A percentile compares a stretch with the other conserved stretches of the same genome.
Conservation (phyloP, 2,888 invertebrate species). For the Diarsia brunnea region DNA sequence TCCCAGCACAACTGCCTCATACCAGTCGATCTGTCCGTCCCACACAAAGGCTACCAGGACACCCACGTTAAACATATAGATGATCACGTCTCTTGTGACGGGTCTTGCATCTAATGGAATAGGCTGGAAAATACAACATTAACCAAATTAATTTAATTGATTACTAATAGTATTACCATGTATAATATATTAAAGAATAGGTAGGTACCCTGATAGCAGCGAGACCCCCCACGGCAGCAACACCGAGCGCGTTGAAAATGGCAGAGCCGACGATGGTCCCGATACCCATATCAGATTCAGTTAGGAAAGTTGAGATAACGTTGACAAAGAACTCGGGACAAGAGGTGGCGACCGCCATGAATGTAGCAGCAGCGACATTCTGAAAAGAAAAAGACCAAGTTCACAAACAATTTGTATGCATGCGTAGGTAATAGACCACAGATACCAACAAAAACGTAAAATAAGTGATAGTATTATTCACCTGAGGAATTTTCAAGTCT, state of each 20-base stretch:
- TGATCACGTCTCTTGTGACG: conserved; percentile 94
- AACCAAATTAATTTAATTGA: background rate
- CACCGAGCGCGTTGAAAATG: conserved; percentile 96
- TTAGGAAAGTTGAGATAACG: conserved; percentile 96
- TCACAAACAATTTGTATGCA: background rate
- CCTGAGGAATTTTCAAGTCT: conserved; percentile 93
- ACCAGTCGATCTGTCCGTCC: conserved; percentile 95
- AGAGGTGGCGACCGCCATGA: conserved; percentile 98
- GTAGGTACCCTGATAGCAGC: conserved; percentile 92
- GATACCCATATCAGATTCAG: conserved; percentile 95
- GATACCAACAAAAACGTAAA: background rate
- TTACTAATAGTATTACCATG: background rate
- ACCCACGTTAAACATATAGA: conserved; percentile 94
- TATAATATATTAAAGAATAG: background rate
- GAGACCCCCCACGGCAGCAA: conserved; percentile 95
- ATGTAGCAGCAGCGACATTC: conserved; percentile 99
- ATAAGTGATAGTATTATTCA: conserved; percentile 65
- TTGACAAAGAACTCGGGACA: conserved; percentile 98
- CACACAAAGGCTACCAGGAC: conserved; percentile 93
- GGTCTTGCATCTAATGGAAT: conserved; percentile 95
- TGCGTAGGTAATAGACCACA: background rate
- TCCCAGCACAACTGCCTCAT: conserved; percentile 94
- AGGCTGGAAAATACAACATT: conserved; percentile 88
- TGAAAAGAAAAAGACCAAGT: conserved; percentile 72
- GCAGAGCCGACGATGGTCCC: conserved; percentile 97